Evolutionary conservation across 2,888 invertebrate genomes (phyloP).

Genomic region (Trachelus troglodyta): DNA sequence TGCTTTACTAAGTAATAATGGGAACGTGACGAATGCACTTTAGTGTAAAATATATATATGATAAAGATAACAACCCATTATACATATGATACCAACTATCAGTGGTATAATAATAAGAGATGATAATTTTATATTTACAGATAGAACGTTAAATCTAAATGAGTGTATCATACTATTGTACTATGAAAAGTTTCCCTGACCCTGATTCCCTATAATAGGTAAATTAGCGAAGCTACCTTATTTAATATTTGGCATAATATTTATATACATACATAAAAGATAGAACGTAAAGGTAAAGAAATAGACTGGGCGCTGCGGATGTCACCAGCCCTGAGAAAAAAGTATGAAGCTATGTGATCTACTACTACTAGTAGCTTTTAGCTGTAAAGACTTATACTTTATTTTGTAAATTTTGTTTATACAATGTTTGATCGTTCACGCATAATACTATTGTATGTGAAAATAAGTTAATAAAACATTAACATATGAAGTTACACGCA

Average conservation of each 20-base stretch:
- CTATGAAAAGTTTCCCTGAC: constrained; percentile 45
- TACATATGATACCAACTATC: constrained; percentile 49
- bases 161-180: constrained; percentile 55
- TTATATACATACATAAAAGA: constrained; percentile 50
- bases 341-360: constrained; percentile 66
- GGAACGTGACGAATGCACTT: constrained; percentile 38
- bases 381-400: constrained; percentile 67
- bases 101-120: constrained; percentile 61
- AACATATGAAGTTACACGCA: constrained; percentile 61
- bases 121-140: constrained; percentile 65
- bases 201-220: constrained; percentile 45
- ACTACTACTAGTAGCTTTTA: constrained; percentile 65
- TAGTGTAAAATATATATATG: constrained; percentile 41
- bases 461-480: constrained; percentile 67
- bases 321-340: constrained; percentile 49
- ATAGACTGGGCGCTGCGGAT: constrained; percentile 42
- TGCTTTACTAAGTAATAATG: constrained; percentile 22
- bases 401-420: constrained; percentile 68
- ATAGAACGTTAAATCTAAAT: constrained; percentile 49
- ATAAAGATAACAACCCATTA: constrained; percentile 6
- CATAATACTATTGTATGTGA: constrained; percentile 67
- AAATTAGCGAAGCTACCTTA: constrained; percentile 58
- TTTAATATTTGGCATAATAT: constrained; percentile 63
- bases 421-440: constrained; percentile 66
- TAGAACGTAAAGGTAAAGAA: constrained; percentile 38